Evolutionary conservation across 2,113 vertebrate genomes (phyloP), one percentile per base, ranked within the genome.

Genomic region (Onychostruthus taczanowskii): DNA sequence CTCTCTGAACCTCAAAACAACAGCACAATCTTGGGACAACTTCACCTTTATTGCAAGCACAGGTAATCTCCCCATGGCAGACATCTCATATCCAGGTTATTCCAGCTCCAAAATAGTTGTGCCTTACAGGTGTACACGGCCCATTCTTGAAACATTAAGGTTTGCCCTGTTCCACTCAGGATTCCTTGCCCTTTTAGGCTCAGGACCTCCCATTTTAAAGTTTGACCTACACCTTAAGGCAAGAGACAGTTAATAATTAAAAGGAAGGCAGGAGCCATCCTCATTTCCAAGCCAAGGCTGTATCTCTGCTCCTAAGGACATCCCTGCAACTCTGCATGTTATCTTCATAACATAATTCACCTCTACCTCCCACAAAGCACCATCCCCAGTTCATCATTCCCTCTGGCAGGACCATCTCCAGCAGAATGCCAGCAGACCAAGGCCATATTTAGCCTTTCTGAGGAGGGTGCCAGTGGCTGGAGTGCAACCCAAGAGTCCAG

Each of bases 401-500:
- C 44, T 73, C 90, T 46, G 35, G 73, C 96, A 98, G 98, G 98
- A 61, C 97, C 97, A 47, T 94, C 84, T 52, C 77, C 97, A 97
- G 98, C 97, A 41, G 98, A 98, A 91, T 97, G 79, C 20, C 93
- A 97, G 6, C 95, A 97, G 89, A 98, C 98, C 93, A 97, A 98
- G 90, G 96, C 98, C 16, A 30, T 97, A 73, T 98, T 98, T 84
- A 58, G 86, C 53, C 93, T 95, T 4, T 90, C 89, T 4, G 95
- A 97, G 50, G 85, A 94, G 43, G 5, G 15, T 37, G 22, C 7
- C 62, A 78, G 31, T 31, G 95, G 95, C 73, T 98, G 98, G 98
- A 97, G 75, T 16, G 89, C 72, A 5, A 28, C n/a, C 14, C 95
- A 96, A 3, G n/a, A 91, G 39, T 24, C 11, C 13, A 58, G 49